Evolutionary conservation across 2,797 vertebrate genomes (phyloP), one percentile per base, ranked within the genome.

Genomic region (Chelon auratus): DNA sequence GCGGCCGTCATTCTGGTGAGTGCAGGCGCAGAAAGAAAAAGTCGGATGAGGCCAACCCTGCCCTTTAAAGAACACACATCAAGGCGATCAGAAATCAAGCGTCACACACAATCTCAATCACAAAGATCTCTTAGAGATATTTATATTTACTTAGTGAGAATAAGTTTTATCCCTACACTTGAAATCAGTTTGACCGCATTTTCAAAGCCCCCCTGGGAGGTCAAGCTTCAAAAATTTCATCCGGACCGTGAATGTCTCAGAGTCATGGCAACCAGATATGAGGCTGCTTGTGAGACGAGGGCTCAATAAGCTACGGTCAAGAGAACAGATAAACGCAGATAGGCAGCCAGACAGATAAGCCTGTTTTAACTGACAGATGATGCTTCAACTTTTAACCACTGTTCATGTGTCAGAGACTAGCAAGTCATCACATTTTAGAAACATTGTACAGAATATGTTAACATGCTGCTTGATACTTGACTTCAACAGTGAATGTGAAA

Each of bases 261-360:
- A 55, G 50, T 43, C 83, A 88, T 81, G 77, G 83, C 66, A 88
- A 85, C 83, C 75, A 78, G 58, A 75, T 59, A 73, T 39, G 68
- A 86, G 73, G 60, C 62, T 33, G 67, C 62, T 59, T 63, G 75
- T 26, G 72, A 72, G 58, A 84, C 42, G 65, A 52, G 63, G 67
- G 75, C 43, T 77, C 72, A 70, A 69, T 66, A 66, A 72, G 60
- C 67, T 56, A 74, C 1, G 11, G 77, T 84, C 50, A 75, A 65
- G 64, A 68, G 54, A 47, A 62, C 66, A 71, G 43, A 78, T 48
- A 59, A 71, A 78, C 6, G 24, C 14, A 45, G 68, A 81, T 15
- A 58, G 17, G 48, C 43, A 72, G 59, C n/a, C 56, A 18, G 52
- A 68, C 26, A 26, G 47, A 80, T 40, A 47, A 60, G 65, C 9